phyloP scores from a whole-genome alignment of 2,113 vertebrate species.

The Bubo blakistoni region DNA sequence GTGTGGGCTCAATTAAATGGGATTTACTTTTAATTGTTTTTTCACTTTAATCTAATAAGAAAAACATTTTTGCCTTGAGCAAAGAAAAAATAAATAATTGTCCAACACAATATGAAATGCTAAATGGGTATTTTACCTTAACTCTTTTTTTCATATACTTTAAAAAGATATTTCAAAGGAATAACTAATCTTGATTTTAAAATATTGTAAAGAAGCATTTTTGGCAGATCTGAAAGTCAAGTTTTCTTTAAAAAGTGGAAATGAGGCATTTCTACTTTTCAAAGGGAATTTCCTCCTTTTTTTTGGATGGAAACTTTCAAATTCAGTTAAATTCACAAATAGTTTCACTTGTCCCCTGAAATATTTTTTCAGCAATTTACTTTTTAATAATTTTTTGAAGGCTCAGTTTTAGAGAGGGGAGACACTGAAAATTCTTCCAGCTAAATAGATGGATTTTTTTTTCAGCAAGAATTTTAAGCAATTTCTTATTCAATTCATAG shows the following conservation, averaged over 20 bases:
- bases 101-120: background rate
- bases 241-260: background rate
- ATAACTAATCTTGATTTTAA: background rate
- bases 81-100: background rate
- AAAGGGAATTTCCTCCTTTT: background rate
- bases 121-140: background rate
- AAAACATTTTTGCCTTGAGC: background rate
- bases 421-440: background rate
- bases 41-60: background rate
- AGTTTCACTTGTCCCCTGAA: background rate
- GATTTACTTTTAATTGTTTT: background rate
- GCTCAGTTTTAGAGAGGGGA: background rate
- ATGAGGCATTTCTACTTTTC: background rate
- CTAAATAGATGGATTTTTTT: background rate
- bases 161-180: background rate
- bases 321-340: background rate
- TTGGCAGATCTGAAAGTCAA: background rate
- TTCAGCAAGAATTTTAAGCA: background rate
- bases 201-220: background rate
- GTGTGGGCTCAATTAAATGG: background rate
- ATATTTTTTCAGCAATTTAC: background rate
- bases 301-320: background rate
- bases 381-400: background rate
- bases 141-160: background rate
- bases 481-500: background rate